A percentile compares a stretch with the other conserved stretches of the same genome.
These are phyloP conservation scores for Synodontis membranacea DNA, from an alignment of 2,113 vertebrate genomes.

Conservation along the genomic window DNA sequence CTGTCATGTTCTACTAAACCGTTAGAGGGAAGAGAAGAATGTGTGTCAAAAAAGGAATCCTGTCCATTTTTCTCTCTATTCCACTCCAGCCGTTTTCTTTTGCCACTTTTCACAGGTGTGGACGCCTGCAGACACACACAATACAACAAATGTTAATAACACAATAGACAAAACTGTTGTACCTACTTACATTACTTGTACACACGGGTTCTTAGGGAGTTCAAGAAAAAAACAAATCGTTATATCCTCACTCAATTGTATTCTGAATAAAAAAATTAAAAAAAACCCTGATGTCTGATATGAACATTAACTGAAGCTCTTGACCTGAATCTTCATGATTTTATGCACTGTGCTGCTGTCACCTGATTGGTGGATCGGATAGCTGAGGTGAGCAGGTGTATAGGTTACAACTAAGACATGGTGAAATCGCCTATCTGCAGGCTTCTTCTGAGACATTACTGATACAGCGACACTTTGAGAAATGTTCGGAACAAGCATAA, in stretches of 20 bases:
- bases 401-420: not conserved
- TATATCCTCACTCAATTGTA: not conserved
- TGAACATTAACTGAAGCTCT: not conserved
- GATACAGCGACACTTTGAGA: not conserved
- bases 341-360: not conserved
- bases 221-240: not conserved
- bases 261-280: not conserved
- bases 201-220: not conserved
- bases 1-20: not conserved
- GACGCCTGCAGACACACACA: constrained; percentile 36
- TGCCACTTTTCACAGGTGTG: not conserved
- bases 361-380: not conserved
- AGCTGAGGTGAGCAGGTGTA: not conserved
- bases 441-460: not conserved
- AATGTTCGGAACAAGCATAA: not conserved
- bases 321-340: not conserved
- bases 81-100: constrained; percentile 39
- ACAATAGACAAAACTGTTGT: not conserved
- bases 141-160: not conserved
- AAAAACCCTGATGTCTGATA: not conserved
- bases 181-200: not conserved
- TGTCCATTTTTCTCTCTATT: not conserved
- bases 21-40: not conserved
- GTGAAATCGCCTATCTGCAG: not conserved
- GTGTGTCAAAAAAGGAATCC: not conserved